Evolutionary conservation across 2,797 vertebrate species (phyloP), one percentile per base, ranked within the genome.

Genomic region (Champsocephalus gunnari): DNA sequence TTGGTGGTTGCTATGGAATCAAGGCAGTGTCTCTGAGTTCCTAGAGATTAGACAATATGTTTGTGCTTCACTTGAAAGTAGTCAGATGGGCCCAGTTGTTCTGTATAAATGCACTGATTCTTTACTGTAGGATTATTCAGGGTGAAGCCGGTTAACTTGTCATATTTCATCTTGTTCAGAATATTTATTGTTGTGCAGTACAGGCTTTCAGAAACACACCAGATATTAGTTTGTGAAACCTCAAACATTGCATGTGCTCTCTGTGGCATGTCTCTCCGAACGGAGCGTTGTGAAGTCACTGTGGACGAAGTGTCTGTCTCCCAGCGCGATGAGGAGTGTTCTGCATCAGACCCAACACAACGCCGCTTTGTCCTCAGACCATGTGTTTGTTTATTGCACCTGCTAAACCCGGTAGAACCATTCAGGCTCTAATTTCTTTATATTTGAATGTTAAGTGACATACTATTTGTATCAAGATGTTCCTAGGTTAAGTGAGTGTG

Each of bases 261-360:
- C 79, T 78, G 81, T 65, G 86, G 91, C 72, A 9, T 34, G 73
- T 68, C 77, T 86, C 43, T 81, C 58, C 57, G 68, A 79, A 75
- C 77, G 66, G 3, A 77, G 48, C 11, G 55, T 69, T 51, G 32
- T 77, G 71, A 80, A 88, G 81, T 83, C 84, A 75, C 65, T 73
- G 77, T 58, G 41, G 82, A 92, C 86, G 91, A 91, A 92, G 90
- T 70, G 65, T 88, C 71, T 0, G 57, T 76, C 78, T 88, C 78
- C 2, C 41, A 45, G 78, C 80, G 71, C 2, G 77, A 82, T 76
- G 84, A 83, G 84, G 82, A 85, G 8, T 84, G 70, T 44, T 88
- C 80, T 73, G 79, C 83, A 81, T 90, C 92, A 90, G 88, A 90
- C 88, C 93, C 17, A 11, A 91, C 90, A 91, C 14, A 89, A 92